Evolutionary conservation across 2,113 vertebrate species (phyloP), one percentile per base, ranked within the genome.

Genomic region (Seriola aureovittata): DNA sequence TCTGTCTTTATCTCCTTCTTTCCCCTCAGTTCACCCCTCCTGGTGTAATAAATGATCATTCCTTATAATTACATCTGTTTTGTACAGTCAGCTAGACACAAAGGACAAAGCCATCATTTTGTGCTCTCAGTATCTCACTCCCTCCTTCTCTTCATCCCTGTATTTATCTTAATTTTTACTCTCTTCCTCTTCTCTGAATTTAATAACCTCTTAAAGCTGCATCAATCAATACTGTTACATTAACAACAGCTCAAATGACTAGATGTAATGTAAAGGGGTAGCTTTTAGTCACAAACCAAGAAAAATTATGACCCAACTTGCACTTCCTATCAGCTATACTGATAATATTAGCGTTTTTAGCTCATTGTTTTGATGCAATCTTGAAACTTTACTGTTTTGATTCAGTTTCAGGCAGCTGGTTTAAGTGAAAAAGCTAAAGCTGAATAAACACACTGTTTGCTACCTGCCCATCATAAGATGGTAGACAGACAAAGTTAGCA

Each of bases 21-120:
- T 48, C 63, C n/a, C 65, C 34, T 74, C 40, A 44, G 21, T 36
- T 66, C n/a, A 25, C 36, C n/a, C 32, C 62, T 75, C n/a, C 32
- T 19, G 19, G 6, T 50, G 63, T 69, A 81, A 77, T 85, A 62
- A 67, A 46, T 59, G 71, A 78, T 80, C 25, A 76, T 79, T 83
- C 16, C 11, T 52, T 48, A 62, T 79, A 71, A 80, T 80, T 82
- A 32, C 38, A 55, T 69, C 40, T 57, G 34, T 64, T 80, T 46
- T 80, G 48, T 77, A 70, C 38, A 70, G 32, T 84, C 69, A 84
- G 76, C 70, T 57, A n/a, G 17, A 70, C 38, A 17, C 9, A 58
- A 67, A 86, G 63, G 58, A 74, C 52, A 75, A 55, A 52, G 25
- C 59, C 55, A 63, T 78, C 10, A 70, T 65, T 58, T 29, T 67